A percentile compares a stretch with the other conserved stretches of the same genome.
Conservation (phyloP, 2,888 invertebrate genomes). For the Geotrupes spiniger region DNA sequence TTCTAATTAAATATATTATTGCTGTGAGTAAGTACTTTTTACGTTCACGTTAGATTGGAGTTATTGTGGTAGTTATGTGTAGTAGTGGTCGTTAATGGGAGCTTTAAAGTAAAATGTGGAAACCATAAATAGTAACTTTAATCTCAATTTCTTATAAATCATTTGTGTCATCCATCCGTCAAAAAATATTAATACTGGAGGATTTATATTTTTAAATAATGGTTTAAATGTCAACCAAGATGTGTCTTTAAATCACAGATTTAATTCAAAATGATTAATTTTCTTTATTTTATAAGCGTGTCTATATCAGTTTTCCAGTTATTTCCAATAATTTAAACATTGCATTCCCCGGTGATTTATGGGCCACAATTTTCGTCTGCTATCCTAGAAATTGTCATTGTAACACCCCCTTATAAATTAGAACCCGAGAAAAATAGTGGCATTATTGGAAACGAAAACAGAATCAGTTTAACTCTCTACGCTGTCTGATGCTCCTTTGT, state of each 20-base stretch:
- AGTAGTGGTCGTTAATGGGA: too few relatives aligned
- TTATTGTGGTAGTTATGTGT: too few relatives aligned
- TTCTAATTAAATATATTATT: too few relatives aligned
- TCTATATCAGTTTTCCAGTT: constrained; percentile 7
- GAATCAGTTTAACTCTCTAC: neutral
- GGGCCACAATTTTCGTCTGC: constrained; percentile 2
- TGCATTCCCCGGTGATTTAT: constrained; percentile 2
- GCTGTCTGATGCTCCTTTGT: neutral
- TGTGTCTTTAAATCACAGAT: neutral
- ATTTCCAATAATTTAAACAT: constrained; percentile 7
- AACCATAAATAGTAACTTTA: constrained; percentile 3
- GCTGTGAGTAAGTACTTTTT: too few relatives aligned
- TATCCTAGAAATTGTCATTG: too few relatives aligned
- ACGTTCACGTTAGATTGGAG: too few relatives aligned
- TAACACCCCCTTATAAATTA: too few relatives aligned
- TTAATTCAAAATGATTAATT: constrained; percentile 8
- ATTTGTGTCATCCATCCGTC: neutral
- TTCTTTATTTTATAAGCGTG: neutral
- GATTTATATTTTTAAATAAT: neutral
- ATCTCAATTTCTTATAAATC: neutral
- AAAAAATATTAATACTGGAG: neutral
- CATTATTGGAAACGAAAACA: constrained; percentile 1
- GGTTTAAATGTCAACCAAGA: constrained; percentile 3
- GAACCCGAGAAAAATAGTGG: too few relatives aligned
- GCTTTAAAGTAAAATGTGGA: too few relatives aligned